Base-by-base conservation (phyloP, 2,888 invertebrate genomes). In the Drosophila paucipuncta region DNA sequence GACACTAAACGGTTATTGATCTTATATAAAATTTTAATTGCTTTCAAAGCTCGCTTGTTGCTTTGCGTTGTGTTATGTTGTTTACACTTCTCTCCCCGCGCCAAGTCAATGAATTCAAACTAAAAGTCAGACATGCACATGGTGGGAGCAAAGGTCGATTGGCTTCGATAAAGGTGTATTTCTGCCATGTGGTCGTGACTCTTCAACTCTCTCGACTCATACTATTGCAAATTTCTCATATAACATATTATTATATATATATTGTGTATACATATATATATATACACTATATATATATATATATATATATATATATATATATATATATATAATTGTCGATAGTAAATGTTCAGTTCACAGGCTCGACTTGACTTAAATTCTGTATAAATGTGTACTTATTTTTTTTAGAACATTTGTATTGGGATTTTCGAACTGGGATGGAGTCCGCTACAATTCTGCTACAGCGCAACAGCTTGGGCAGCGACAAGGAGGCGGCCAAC, bases 11-110 rank as follows among this genome's bases (percentile, higher is more conserved):
- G 66, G 49, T 63, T 60, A 25, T 57, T 39, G 28, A 50, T 47
- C 79, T 78, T 78, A 78, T 79, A 79, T 78, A 78, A 78, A 78
- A 59, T 13, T 79, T 76, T 64, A 76, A 64, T 71, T 68, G 53
- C 59, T 47, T 66, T 55, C 66, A 78, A 67, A 52, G 60, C 30
- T 31, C 33, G 64, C 65, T 63, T 70, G 70, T 71, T 75, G 70
- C 67, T 65, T 65, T 47, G 49, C 37, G 16, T 47, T 47, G 13
- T 22, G 43, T 47, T 37, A 33, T 39, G 62, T 53, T 61, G 41
- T 41, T 63, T 50, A 41, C 58, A 55, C 61, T 67, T 22, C 30
- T 22, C 16, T 11, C 50, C 30, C 25, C 18, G 16, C 18, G 1
- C 18, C 47, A 16, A 30, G 11, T 30, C 37, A 43, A 60, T 62